Base-by-base conservation (phyloP, 2,888 invertebrate species). In the Eugnorisma glareosa region DNA sequence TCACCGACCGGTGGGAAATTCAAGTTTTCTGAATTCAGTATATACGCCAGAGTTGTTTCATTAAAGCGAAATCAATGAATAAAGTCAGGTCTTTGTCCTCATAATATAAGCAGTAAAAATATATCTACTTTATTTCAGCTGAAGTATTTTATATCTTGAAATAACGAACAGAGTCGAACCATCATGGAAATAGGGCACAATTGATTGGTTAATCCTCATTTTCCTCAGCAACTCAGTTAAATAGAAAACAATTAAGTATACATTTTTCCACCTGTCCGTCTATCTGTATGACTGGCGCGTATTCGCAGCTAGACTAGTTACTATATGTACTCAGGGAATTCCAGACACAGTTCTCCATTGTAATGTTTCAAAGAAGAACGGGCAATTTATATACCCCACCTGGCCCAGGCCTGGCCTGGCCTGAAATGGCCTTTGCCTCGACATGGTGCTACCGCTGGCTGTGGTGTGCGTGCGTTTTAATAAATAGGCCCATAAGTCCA, bases 171-270 rank as follows among this genome's bases (percentile, higher is more conserved):
- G 35, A 66, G 64, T 68, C 8, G 18, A 67, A 76, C 64, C 13
- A 54, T 51, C 21, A 45, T 73, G 51, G 57, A 81, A 64, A 73
- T 48, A 67, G 59, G 73, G 0, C 77, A 64, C 45, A 2, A 28
- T 67, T 70, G 21, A 63, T 70, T 70, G 59, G 45, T 67, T 77
- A 72, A 61, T 57, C 21, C 18, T 40, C 28, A 15, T 80, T 75
- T 35, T 48, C 24, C 57, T 54, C 59, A 6, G 7, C n/a, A 66
- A 59, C 66, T 37, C 28, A 80, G 37, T 70, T 31, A 66, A 43
- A 43, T 59, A n/a, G 69, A 76, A 31, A 82, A 70, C 51, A 59
- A 59, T 69, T 54, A 43, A 61, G 21, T 7, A 35, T 28, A 59
- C n/a, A 51, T 69, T 35, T 79, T 31, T 31, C 51, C 15, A 15